These are phyloP conservation scores for Tetheella fluctuosa DNA, from an alignment of 2,888 invertebrate species.

Conservation along the genomic window DNA sequence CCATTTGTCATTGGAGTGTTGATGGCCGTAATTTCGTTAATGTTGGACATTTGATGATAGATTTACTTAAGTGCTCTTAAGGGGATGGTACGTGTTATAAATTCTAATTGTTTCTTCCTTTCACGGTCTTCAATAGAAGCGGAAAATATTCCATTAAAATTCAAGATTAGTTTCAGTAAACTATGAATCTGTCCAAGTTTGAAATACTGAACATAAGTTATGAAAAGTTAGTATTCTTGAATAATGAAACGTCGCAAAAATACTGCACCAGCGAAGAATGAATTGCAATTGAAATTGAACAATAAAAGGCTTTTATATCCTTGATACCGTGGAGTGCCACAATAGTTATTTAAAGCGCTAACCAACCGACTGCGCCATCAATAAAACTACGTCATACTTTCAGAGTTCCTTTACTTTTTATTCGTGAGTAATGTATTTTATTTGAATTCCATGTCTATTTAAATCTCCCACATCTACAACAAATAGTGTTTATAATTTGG, in stretches of 20 bases:
- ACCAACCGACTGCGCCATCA: conserved; percentile 28
- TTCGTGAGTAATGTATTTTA: background rate
- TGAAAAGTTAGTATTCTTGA: background rate
- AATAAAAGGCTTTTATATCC: conserved; percentile 7
- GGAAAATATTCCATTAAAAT: no score
- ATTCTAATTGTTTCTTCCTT: background rate
- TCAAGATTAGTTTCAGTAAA: background rate
- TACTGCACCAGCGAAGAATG: background rate
- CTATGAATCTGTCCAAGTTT: background rate
- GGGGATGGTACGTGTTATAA: background rate
- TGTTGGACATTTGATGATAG: conserved; percentile 15
- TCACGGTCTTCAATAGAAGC: no score
- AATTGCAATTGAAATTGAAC: conserved; percentile 1
- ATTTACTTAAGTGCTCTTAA: conserved; percentile 10
- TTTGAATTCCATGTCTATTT: background rate
- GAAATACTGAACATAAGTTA: background rate
- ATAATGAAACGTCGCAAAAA: conserved; percentile 7
- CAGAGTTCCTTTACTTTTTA: background rate
- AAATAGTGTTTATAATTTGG: no score
- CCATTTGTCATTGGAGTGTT: conserved; percentile 73
- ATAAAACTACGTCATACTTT: conserved; percentile 31
- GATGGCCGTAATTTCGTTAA: conserved; percentile 67
- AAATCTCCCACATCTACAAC: no score
- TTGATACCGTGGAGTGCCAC: conserved; percentile 16
- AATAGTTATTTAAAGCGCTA: conserved; percentile 26